These are phyloP conservation scores for Spongilla lacustris DNA, from an alignment of 37 sponge, comb jelly and placozoan species.

Conservation along the genomic window DNA sequence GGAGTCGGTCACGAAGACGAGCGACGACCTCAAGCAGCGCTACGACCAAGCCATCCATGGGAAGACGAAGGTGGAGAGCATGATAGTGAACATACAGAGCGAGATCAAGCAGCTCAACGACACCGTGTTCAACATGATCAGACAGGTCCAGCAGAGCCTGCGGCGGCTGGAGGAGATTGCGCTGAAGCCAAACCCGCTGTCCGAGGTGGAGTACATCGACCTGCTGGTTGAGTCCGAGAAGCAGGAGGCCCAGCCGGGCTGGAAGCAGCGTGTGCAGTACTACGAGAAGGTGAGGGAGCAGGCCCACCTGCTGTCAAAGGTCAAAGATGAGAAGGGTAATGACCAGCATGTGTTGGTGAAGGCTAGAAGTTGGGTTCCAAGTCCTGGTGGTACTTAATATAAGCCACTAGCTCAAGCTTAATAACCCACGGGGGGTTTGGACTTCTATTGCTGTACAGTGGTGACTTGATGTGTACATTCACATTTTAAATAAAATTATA, in stretches of 20 bases:
- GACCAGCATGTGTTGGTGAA: background rate
- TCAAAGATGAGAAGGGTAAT: background rate
- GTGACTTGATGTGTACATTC: no score
- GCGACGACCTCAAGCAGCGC: conserved; percentile 53
- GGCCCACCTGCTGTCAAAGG: conserved; percentile 22
- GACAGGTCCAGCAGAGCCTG: conserved; percentile 15
- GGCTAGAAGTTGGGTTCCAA: background rate
- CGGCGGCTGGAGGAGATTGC: conserved; percentile 68
- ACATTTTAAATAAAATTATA: no score
- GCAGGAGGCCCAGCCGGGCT: conserved; percentile 50
- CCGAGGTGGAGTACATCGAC: conserved; percentile 78
- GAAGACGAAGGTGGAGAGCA: conserved; percentile 19
- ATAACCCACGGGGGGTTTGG: no score
- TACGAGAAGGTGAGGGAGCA: conserved; percentile 20
- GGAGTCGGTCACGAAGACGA: conserved; percentile 48
- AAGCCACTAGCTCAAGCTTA: no score
- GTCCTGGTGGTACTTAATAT: background rate
- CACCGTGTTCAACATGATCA: conserved; percentile 18
- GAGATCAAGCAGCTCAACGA: conserved; percentile 10
- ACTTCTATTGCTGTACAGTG: no score
- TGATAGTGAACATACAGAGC: conserved; percentile 33
- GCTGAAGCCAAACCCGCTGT: conserved; percentile 67
- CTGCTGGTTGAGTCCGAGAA: conserved; percentile 76
- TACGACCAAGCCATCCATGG: conserved; percentile 40
- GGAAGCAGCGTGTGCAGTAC: conserved; percentile 33